Percentiles rank a stretch among this genome's conserved stretches.
Conservation (phyloP, 2,797 vertebrate species). For the Pyrocephalus nanus region DNA sequence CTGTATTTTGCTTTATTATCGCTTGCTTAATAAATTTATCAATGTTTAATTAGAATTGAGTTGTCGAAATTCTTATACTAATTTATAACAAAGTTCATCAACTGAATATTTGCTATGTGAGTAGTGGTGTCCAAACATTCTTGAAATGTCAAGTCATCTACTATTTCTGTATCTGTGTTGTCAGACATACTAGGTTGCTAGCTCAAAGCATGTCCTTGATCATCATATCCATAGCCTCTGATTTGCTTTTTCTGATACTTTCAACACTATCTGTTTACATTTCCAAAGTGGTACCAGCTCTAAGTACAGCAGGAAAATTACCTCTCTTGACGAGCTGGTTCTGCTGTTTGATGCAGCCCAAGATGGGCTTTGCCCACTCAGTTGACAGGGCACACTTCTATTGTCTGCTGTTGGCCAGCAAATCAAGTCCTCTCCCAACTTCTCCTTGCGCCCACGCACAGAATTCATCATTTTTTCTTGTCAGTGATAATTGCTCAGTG, state of each 20-base stretch:
- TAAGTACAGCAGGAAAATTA: neutral
- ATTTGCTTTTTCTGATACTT: neutral
- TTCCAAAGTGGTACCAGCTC: neutral
- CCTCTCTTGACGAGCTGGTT: neutral
- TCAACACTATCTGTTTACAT: neutral
- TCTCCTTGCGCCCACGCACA: neutral
- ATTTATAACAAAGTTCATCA: no score
- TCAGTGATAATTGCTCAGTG: neutral
- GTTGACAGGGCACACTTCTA: no score
- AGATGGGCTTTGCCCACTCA: neutral
- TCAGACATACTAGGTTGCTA: neutral
- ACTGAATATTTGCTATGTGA: neutral
- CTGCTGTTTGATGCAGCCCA: neutral
- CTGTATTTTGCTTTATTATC: no score
- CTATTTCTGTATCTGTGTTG: neutral
- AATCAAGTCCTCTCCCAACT: neutral
- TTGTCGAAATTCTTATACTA: no score
- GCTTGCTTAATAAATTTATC: no score
- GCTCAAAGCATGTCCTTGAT: neutral
- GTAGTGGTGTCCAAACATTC: neutral
- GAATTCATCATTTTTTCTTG: neutral
- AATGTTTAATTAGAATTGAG: no score
- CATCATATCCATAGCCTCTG: neutral
- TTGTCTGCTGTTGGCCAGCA: neutral
- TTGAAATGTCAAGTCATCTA: neutral